These are phyloP conservation scores for Takifugu ocellatus DNA, from an alignment of 2,797 vertebrate genomes.

Conservation along the genomic window DNA sequence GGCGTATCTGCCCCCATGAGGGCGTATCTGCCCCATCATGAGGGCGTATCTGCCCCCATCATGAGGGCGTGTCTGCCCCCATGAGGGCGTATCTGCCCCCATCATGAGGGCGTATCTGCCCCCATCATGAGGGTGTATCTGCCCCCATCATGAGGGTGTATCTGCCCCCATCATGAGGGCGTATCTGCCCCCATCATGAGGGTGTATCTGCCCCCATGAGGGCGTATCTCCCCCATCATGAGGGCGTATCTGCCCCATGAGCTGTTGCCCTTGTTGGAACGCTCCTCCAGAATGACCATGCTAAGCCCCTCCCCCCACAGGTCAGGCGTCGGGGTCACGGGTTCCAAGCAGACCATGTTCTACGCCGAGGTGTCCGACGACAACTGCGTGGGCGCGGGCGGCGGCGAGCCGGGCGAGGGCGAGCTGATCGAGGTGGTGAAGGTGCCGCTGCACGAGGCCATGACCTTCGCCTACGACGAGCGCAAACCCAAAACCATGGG, in stretches of 20 bases:
- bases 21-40: too few relatives aligned
- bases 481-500: constrained; percentile 87
- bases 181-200: too few relatives aligned
- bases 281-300: too few relatives aligned
- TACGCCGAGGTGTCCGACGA: constrained; percentile 91
- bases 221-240: too few relatives aligned
- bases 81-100: constrained; percentile 28
- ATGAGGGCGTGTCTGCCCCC: too few relatives aligned
- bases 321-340: constrained; percentile 87
- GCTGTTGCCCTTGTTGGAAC: too few relatives aligned
- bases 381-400: constrained; percentile 80
- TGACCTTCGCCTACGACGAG: constrained; percentile 85
- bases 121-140: constrained; percentile 54
- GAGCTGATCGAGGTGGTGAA: constrained; percentile 91
- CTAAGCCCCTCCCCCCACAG: constrained; percentile 52
- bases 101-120: too few relatives aligned
- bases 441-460: constrained; percentile 85
- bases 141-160: background rate
- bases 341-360: constrained; percentile 90
- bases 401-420: constrained; percentile 84
- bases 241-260: too few relatives aligned
- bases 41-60: too few relatives aligned
- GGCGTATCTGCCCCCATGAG: too few relatives aligned
- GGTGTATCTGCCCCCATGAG: too few relatives aligned
- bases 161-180: too few relatives aligned